Conservation (phyloP, 2,113 vertebrate genomes). For the Myotis brandtii region DNA sequence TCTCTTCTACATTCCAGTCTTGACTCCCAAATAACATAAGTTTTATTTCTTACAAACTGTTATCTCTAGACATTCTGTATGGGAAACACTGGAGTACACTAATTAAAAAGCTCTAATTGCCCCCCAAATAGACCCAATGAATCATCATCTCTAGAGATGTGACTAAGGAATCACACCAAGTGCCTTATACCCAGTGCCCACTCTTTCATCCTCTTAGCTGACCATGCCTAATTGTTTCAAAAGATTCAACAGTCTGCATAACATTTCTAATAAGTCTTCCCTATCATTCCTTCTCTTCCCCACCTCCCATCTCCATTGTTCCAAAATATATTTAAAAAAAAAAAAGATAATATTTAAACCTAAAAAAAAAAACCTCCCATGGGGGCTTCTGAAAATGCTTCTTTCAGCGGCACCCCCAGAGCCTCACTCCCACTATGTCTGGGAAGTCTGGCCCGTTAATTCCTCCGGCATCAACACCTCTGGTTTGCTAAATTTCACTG, state of each 20-base stretch:
- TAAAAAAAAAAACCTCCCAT: too few species aligned
- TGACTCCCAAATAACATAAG: not conserved
- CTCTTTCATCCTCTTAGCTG: not conserved
- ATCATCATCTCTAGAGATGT: not conserved
- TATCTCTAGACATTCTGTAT: not conserved
- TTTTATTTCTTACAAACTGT: constrained; percentile 11
- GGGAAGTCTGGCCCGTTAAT: too few species aligned
- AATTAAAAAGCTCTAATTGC: not conserved
- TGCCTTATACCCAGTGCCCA: not conserved
- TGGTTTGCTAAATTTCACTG: not conserved
- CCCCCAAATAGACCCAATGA: not conserved
- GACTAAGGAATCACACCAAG: not conserved
- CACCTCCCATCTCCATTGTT: not conserved
- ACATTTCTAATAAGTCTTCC: not conserved
- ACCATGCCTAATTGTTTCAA: constrained; percentile 24
- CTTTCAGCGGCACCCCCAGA: too few species aligned
- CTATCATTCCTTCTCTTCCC: not conserved
- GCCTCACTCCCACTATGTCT: too few species aligned
- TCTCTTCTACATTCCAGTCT: not conserved
- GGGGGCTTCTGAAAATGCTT: too few species aligned
- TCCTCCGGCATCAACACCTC: too few species aligned
- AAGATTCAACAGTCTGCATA: not conserved
- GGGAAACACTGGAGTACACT: not conserved
- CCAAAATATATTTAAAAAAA: too few species aligned
- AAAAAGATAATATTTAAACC: too few species aligned